These are phyloP conservation scores for Ladona fulva DNA, from an alignment of 1,140 invertebrate species.

Conservation along the genomic window DNA sequence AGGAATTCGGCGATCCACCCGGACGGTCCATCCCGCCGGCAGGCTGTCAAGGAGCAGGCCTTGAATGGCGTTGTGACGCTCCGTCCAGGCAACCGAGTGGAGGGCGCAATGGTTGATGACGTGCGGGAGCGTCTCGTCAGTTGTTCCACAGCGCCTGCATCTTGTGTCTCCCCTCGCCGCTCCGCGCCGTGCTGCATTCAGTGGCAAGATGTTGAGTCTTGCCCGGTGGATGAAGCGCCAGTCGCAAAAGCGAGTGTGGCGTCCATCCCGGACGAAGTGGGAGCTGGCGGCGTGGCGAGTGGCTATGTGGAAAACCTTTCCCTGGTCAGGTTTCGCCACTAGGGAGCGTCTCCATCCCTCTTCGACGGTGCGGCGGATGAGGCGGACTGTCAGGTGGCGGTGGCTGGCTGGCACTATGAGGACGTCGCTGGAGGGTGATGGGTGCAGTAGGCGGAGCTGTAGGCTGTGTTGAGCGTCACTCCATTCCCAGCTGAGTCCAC, in stretches of 20 bases:
- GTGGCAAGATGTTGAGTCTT: slow-evolving; percentile 21
- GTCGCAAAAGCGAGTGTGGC: slow-evolving; percentile 25
- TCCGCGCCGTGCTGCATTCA: slow-evolving; percentile 18
- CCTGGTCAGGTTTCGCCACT: slow-evolving; percentile 23
- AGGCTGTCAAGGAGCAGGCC: neutral
- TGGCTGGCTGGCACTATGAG: neutral
- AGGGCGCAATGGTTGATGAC: slow-evolving; percentile 17
- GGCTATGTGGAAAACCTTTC: neutral
- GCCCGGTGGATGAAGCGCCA: slow-evolving; percentile 29
- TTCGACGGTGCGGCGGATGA: slow-evolving; percentile 17
- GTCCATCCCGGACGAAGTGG: slow-evolving; percentile 22
- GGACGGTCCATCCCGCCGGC: neutral
- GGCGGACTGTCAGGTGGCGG: neutral
- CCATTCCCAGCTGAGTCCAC: slow-evolving; percentile 22
- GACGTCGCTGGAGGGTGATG: neutral
- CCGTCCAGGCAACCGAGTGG: neutral
- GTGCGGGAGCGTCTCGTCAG: slow-evolving; percentile 18
- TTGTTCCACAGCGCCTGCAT: slow-evolving; percentile 18
- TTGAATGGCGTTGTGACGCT: slow-evolving; percentile 8
- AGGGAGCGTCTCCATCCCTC: slow-evolving; percentile 16
- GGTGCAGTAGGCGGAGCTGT: too few relatives aligned
- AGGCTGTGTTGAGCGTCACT: neutral
- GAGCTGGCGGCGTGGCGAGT: neutral
- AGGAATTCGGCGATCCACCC: neutral
- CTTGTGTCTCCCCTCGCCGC: neutral